Percentiles rank a stretch among this genome's conserved stretches.
Conservation (phyloP, 1,140 invertebrate genomes). For the Caligus rogercresseyi region DNA sequence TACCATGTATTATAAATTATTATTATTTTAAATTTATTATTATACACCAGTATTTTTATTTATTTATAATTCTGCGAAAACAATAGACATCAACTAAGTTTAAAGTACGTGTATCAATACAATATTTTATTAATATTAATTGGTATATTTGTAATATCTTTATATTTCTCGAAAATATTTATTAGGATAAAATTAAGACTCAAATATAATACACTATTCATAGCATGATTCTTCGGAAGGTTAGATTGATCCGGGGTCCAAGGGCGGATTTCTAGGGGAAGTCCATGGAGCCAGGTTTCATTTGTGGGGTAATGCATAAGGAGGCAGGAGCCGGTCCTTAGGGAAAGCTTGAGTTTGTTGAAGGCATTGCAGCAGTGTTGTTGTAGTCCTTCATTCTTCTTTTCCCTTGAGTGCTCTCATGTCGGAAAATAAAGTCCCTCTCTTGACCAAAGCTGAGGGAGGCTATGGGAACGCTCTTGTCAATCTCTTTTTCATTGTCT, state of each 20-base stretch:
- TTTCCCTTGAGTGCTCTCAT: constrained; percentile 30
- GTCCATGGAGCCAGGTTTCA: constrained; percentile 47
- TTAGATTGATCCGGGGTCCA: constrained; percentile 45
- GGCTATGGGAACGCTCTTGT: constrained; percentile 41
- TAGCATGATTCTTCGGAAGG: constrained; percentile 34
- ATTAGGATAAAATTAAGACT: too few relatives aligned
- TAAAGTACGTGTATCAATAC: too few relatives aligned
- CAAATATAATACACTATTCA: neutral
- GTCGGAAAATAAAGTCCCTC: constrained; percentile 45
- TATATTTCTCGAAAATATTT: too few relatives aligned
- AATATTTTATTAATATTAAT: too few relatives aligned
- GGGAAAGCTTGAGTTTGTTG: constrained; percentile 23
- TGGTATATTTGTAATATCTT: too few relatives aligned
- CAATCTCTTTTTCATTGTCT: constrained; percentile 49
- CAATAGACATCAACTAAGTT: too few relatives aligned
- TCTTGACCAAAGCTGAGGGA: constrained; percentile 46
- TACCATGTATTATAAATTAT: too few relatives aligned
- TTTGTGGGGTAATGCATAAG: constrained; percentile 56
- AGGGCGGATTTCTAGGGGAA: constrained; percentile 36
- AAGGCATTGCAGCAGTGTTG: neutral
- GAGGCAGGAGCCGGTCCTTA: constrained; percentile 45
- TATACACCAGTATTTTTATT: too few relatives aligned
- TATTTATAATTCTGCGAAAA: too few relatives aligned
- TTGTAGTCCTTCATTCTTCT: constrained; percentile 1
- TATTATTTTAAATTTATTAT: too few relatives aligned